Base-by-base conservation (phyloP, 2,113 vertebrate species). In the Alligator mississippiensis region DNA sequence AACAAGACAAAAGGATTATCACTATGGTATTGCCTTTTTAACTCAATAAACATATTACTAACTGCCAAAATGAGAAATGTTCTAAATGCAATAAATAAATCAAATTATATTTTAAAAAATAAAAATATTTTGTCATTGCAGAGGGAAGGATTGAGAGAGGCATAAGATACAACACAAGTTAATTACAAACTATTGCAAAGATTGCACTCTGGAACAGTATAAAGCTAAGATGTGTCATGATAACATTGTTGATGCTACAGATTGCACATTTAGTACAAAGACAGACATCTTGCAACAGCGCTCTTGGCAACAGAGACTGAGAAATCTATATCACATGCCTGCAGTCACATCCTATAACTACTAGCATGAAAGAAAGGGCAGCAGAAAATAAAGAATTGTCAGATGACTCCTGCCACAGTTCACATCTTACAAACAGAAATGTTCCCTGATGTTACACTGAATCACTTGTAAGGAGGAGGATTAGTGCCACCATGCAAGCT, bases 291-390 rank as follows among this genome's bases (percentile, higher is more conserved):
- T 11, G 2, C 72, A 92, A 82, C 59, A 84, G 28, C 0, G 22
- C 92, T 95, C 14, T 16, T 78, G 80, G 92, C 85, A 84, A 93
- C 34, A 30, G 77, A 91, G 30, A 76, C 55, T 24, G 75, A 78
- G 90, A 86, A 91, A 92, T 80, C 62, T 79, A 0, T 61, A 61
- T 89, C 77, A 47, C 77, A 11, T 84, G 89, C 84, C 84, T 68
- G 17, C 70, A 93, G 80, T 96, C 93, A 94, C 59, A 93, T 93
- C 90, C 77, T 82, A 61, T 84, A 96, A 94, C 54, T 9, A 1
- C 2, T 30, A 59, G 61, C 82, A 90, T 24, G 78, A 1, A 5
- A 94, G 61, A 25, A 87, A 90, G 91, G 25, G 10, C 14, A 30
- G 14, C 34, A 86, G 60, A 86, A 80, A 59, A 0, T 18, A 88